phyloP scores from a whole-genome alignment of 2,797 vertebrate species.

The Tympanoctomys barrerae region DNA sequence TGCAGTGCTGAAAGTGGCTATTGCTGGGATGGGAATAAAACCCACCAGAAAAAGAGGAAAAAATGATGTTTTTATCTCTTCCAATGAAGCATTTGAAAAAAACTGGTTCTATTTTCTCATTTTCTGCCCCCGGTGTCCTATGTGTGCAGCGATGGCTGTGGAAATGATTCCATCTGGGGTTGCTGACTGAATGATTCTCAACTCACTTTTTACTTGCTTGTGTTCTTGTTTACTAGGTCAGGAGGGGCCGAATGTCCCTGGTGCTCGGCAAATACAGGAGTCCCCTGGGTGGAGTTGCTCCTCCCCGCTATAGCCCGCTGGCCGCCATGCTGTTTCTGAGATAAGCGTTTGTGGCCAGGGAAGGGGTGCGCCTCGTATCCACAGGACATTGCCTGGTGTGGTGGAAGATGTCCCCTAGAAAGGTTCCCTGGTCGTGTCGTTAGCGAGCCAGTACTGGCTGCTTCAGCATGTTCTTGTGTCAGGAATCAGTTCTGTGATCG shows the following conservation, averaged over 20 bases:
- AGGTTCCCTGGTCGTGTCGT: background rate
- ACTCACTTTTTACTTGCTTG: background rate
- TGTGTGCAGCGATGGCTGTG: background rate
- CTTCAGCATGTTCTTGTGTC: background rate
- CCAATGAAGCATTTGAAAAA: slow-evolving; percentile 28
- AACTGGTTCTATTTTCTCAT: slow-evolving; percentile 51
- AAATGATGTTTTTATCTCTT: slow-evolving; percentile 51
- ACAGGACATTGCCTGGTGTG: background rate
- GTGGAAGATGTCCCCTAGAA: background rate
- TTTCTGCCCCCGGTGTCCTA: slow-evolving; percentile 28
- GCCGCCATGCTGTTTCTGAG: background rate
- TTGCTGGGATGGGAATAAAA: background rate
- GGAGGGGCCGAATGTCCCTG: background rate
- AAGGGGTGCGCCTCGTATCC: background rate
- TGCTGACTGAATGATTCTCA: slow-evolving; percentile 24
- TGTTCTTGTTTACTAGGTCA: background rate
- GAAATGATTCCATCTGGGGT: slow-evolving; percentile 26
- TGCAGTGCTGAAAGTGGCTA: background rate
- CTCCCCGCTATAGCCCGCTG: background rate
- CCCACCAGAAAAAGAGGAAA: background rate
- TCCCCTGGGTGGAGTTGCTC: background rate
- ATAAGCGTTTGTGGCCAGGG: background rate
- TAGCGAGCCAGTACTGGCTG: background rate
- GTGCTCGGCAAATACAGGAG: background rate
- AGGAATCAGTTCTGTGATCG: background rate